A percentile compares a stretch with the other conserved stretches of the same genome.
These are phyloP conservation scores for Lemur catta DNA, from an alignment of 2,797 vertebrate species.

Conservation along the genomic window DNA sequence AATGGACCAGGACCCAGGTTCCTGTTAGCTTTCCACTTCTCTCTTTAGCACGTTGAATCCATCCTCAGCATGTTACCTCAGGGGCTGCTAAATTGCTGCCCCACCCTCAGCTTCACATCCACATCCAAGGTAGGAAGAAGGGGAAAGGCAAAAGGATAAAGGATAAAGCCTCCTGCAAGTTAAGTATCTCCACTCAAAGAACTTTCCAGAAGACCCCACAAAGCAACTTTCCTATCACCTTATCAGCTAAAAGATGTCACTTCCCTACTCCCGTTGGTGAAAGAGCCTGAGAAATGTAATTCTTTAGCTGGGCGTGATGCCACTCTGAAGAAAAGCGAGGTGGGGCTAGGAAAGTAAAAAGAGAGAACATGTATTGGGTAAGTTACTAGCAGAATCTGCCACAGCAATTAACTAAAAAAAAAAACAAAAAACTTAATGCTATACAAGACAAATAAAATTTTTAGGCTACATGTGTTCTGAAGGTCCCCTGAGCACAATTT, in stretches of 20 bases:
- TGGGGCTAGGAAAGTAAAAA: neutral
- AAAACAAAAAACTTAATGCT: neutral
- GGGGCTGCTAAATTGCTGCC: neutral
- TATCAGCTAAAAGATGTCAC: neutral
- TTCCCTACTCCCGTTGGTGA: neutral
- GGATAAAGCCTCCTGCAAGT: neutral
- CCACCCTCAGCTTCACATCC: neutral
- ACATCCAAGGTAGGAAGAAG: neutral
- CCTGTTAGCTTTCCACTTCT: neutral
- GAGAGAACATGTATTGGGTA: neutral
- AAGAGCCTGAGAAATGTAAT: neutral
- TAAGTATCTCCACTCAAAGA: neutral
- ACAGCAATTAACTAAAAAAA: neutral
- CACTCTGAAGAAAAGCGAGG: neutral
- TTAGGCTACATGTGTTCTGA: neutral
- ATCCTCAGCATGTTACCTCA: neutral
- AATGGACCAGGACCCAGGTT: neutral
- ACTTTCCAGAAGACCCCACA: neutral
- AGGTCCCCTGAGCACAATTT: neutral
- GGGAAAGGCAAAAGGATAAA: neutral
- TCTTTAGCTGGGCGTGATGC: neutral
- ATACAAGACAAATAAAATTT: neutral
- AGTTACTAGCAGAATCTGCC: neutral
- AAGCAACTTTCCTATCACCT: neutral
- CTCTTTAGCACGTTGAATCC: neutral